Conservation (phyloP, 2,888 invertebrate genomes). For the Eurytoma adleriae region DNA sequence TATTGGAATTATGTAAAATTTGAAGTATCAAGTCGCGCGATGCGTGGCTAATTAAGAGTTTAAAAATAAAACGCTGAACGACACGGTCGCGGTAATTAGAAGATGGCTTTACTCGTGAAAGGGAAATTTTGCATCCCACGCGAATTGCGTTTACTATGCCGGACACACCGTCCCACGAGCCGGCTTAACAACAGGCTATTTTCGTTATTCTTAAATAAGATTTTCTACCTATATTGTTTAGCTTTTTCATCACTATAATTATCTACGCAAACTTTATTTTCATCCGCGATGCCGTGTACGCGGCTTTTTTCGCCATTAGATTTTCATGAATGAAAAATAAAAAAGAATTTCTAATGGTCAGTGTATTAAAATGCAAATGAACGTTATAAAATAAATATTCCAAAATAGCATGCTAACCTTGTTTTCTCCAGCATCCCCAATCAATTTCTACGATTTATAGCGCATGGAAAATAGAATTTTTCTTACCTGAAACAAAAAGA, state of each 20-base stretch:
- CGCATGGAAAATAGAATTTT: background rate
- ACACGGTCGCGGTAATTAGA: conserved; percentile 49
- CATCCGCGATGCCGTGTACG: background rate
- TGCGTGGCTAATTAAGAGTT: conserved; percentile 47
- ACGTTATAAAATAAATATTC: too few species aligned
- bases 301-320: too few species aligned
- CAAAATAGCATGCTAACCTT: background rate
- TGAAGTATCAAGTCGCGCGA: conserved; percentile 29
- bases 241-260: conserved; percentile 50
- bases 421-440: background rate
- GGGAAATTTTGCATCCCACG: conserved; percentile 54
- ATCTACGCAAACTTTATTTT: conserved; percentile 18
- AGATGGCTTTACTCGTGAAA: conserved; percentile 48
- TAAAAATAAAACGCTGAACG: conserved; percentile 46
- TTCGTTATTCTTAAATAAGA: conserved; percentile 52
- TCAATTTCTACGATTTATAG: background rate
- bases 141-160: conserved; percentile 15
- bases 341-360: background rate
- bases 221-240: conserved; percentile 50
- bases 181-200: conserved; percentile 42
- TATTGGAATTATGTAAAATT: conserved; percentile 33
- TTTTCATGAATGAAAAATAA: conserved; percentile 19
- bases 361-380: too few species aligned
- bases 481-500: conserved; percentile 40
- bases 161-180: conserved; percentile 37